Evolutionary conservation across 2,797 vertebrate species (phyloP).

Genomic region (Catharus ustulatus): DNA sequence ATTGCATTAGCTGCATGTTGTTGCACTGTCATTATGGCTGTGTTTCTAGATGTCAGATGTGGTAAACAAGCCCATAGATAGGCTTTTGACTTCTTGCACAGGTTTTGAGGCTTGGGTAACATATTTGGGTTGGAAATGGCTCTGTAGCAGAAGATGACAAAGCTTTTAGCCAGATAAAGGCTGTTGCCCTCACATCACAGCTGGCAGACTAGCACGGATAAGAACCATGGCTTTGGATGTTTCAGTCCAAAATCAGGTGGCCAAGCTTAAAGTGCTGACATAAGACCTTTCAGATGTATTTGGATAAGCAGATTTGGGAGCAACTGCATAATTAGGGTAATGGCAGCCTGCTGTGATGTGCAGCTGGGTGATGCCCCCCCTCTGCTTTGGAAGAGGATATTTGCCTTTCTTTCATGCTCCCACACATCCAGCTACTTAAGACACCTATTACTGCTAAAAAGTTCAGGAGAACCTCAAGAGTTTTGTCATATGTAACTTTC

Average conservation of each 20-base stretch:
- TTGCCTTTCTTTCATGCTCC: not conserved
- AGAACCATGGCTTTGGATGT: not conserved
- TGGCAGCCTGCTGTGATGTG: not conserved
- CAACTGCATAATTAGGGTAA: constrained; percentile 12
- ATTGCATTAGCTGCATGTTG: not conserved
- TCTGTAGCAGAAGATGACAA: not conserved
- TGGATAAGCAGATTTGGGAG: constrained; percentile 34
- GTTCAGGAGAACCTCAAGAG: not conserved
- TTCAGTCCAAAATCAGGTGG: constrained; percentile 7
- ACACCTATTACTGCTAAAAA: not conserved
- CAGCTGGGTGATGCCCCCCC: not conserved
- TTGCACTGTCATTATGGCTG: not conserved
- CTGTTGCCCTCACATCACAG: not conserved
- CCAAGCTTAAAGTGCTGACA: not conserved
- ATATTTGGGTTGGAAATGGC: not conserved
- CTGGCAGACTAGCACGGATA: not conserved
- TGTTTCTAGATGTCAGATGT: not conserved
- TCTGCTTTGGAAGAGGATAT: not conserved
- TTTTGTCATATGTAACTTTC: not conserved
- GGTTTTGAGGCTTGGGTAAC: not conserved
- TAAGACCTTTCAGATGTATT: not conserved
- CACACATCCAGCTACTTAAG: not conserved
- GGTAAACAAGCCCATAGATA: not conserved
- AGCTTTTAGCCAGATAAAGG: not conserved
- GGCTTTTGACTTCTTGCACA: not conserved